phyloP scores from a whole-genome alignment of 2,888 invertebrate species.

The Embidobia sp. region DNA sequence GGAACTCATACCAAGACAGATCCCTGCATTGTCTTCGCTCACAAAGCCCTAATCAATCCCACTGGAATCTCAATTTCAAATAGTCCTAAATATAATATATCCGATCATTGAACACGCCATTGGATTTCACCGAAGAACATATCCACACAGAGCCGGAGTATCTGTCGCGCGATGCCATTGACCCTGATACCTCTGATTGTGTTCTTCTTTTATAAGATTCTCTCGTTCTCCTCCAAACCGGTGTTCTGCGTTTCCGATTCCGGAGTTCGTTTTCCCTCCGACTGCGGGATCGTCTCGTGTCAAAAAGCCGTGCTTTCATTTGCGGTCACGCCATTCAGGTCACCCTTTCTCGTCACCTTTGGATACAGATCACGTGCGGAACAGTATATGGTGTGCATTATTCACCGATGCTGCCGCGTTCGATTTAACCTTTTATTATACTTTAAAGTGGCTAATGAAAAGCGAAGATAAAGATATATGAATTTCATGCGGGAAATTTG shows the following conservation, averaged over 20 bases:
- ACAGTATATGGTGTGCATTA: conserved; percentile 21
- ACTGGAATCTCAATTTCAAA: not conserved
- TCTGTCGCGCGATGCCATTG: conserved; percentile 17
- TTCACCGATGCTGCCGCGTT: conserved; percentile 9
- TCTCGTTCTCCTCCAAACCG: conserved; percentile 13
- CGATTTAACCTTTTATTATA: conserved; percentile 4
- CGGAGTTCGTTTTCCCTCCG: not conserved
- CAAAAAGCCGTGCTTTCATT: conserved; percentile 33
- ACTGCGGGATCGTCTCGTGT: conserved; percentile 21
- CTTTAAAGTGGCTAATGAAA: too few species aligned
- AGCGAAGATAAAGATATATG: too few species aligned
- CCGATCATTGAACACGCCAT: not conserved
- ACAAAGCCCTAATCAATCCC: too few species aligned
- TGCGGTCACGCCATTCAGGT: conserved; percentile 18
- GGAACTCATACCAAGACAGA: too few species aligned
- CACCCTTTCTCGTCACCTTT: conserved; percentile 16
- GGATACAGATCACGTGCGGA: conserved; percentile 26
- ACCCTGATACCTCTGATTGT: conserved; percentile 45
- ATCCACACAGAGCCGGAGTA: conserved; percentile 1
- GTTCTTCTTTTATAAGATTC: conserved; percentile 28
- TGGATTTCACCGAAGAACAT: conserved; percentile 12
- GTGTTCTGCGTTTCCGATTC: conserved; percentile 41
- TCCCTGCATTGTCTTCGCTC: too few species aligned
- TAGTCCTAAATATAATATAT: not conserved
- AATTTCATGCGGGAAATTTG: too few species aligned